Evolutionary conservation across 1,140 invertebrate genomes (phyloP).

Genomic region (Camponotus floridanus): DNA sequence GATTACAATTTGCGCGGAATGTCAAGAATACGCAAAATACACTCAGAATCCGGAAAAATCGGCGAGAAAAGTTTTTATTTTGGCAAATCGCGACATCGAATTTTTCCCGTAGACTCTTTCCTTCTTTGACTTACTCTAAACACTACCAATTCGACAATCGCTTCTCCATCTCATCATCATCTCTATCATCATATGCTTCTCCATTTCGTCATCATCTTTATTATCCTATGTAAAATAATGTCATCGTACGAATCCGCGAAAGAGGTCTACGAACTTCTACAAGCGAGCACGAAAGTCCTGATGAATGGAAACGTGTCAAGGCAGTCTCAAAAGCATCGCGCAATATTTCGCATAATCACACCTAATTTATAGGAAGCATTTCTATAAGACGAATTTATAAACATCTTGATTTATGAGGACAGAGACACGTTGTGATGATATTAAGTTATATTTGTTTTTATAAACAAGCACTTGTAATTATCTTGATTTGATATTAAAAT

Average conservation of each 20-base stretch:
- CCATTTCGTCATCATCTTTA: slow-evolving; percentile 27
- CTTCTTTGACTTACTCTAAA: neutral
- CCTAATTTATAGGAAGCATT: slow-evolving; percentile 6
- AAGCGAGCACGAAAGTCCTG: neutral
- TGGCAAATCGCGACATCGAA: slow-evolving; percentile 48
- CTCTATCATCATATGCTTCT: slow-evolving; percentile 21
- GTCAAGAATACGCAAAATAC: slow-evolving; percentile 52
- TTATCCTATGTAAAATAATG: slow-evolving; percentile 60
- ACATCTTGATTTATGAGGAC: neutral
- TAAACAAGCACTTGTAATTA: neutral
- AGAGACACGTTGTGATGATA: neutral
- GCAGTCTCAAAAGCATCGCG: neutral
- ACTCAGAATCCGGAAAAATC: slow-evolving; percentile 35
- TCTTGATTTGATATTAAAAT: neutral
- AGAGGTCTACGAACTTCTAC: slow-evolving; percentile 29
- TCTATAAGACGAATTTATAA: slow-evolving; percentile 5
- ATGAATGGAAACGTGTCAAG: slow-evolving; percentile 46
- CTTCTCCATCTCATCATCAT: slow-evolving; percentile 12
- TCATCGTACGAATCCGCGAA: slow-evolving; percentile 45
- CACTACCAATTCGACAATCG: slow-evolving; percentile 8
- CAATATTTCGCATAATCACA: slow-evolving; percentile 4
- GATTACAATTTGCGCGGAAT: slow-evolving; percentile 63
- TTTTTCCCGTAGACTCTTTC: slow-evolving; percentile 39
- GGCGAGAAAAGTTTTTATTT: slow-evolving; percentile 64
- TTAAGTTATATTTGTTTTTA: neutral